phyloP scores from a whole-genome alignment of 2,113 vertebrate species.

The Apteryx mantelli region DNA sequence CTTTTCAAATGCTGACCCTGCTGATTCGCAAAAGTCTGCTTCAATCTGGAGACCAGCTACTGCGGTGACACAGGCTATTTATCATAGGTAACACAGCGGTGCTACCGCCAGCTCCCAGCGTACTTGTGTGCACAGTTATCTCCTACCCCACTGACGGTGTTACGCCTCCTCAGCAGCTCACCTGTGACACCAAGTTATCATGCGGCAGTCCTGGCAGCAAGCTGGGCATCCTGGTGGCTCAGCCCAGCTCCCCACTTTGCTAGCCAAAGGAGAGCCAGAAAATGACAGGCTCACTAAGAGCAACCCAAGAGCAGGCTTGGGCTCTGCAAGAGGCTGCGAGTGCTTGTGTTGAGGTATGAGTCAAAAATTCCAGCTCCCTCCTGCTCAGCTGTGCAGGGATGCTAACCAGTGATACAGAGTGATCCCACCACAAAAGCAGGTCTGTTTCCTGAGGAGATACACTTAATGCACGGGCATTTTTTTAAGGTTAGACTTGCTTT shows the following conservation, averaged over 20 bases:
- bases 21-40: slow-evolving; percentile 67
- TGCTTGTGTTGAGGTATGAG: background rate
- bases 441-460: background rate
- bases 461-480: background rate
- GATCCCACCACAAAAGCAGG: background rate
- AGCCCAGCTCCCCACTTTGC: background rate
- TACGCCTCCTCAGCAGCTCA: background rate
- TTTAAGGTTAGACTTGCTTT: background rate
- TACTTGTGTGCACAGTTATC: background rate
- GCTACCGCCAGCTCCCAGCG: background rate
- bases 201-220: background rate
- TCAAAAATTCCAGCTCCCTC: background rate
- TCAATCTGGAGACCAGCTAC: slow-evolving; percentile 69
- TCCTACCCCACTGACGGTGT: background rate
- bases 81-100: slow-evolving; percentile 36
- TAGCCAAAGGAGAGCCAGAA: background rate
- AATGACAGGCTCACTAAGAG: background rate
- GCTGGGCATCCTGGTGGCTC: background rate
- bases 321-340: background rate
- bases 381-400: background rate
- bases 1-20: slow-evolving; percentile 75
- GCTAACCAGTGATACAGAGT: background rate
- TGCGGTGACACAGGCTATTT: slow-evolving; percentile 41
- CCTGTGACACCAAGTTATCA: background rate
- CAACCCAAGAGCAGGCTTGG: background rate